Percentiles rank a stretch among this genome's conserved stretches.
Conservation (phyloP, 2,888 invertebrate genomes). For the Andrena flavipes region DNA sequence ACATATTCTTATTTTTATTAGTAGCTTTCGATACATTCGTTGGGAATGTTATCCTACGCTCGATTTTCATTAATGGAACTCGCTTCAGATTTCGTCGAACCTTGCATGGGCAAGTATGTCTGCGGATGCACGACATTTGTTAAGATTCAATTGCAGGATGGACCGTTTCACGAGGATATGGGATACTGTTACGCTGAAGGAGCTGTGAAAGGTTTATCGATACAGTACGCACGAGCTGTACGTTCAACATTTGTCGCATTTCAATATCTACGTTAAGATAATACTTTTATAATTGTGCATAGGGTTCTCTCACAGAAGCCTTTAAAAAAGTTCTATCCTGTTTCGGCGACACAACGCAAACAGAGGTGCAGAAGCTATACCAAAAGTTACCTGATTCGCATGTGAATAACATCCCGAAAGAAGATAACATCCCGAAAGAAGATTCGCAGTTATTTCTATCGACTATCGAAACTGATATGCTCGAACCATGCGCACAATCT, state of each 20-base stretch:
- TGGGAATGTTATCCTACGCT: not conserved
- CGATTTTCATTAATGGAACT: not conserved
- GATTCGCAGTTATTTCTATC: not conserved
- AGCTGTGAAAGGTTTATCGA: slow-evolving; percentile 66
- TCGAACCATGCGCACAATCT: slow-evolving; percentile 40
- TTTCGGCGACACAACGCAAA: slow-evolving; percentile 63
- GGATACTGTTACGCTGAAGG: slow-evolving; percentile 71
- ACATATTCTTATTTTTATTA: slow-evolving; percentile 22
- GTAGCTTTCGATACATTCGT: not conserved
- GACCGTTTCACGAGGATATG: slow-evolving; percentile 73
- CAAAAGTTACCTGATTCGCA: not conserved
- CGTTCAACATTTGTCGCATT: slow-evolving; percentile 3
- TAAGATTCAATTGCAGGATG: slow-evolving; percentile 70
- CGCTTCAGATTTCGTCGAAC: slow-evolving; percentile 72
- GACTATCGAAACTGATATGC: not conserved
- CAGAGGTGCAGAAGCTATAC: slow-evolving; percentile 43
- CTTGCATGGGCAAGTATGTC: slow-evolving; percentile 69
- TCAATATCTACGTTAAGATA: not conserved
- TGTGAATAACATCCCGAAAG: not conserved
- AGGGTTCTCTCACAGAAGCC: slow-evolving; percentile 72
- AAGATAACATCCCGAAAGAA: not conserved
- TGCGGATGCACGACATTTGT: slow-evolving; percentile 74
- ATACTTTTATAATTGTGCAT: slow-evolving; percentile 5
- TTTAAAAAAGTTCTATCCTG: slow-evolving; percentile 70
- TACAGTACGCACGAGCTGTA: slow-evolving; percentile 72